Conservation (phyloP, 2,113 vertebrate genomes). For the Gopherus evgoodei region DNA sequence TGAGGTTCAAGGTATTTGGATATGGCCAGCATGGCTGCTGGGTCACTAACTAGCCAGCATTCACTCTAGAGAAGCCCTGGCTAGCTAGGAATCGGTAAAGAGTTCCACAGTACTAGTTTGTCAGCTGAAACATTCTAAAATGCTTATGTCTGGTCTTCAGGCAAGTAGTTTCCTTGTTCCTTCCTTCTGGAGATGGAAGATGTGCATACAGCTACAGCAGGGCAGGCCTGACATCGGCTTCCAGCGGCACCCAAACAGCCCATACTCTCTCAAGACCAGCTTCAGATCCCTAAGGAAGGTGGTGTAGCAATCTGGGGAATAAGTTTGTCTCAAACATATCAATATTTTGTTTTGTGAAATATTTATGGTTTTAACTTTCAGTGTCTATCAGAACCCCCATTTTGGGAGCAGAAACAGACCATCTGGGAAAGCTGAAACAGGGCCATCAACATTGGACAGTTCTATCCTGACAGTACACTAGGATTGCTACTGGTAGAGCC, state of each 20-base stretch:
- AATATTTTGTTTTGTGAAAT: not conserved
- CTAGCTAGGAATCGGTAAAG: not conserved
- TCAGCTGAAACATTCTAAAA: not conserved
- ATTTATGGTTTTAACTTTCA: not conserved
- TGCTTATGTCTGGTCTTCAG: rapidly evolving
- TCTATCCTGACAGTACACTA: not conserved
- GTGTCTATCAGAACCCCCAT: not conserved
- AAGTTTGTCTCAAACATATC: not conserved
- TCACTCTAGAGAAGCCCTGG: not conserved
- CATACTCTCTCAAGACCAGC: not conserved
- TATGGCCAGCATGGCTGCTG: rapidly evolving
- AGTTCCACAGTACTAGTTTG: not conserved
- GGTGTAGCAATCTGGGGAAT: not conserved
- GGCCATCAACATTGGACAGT: not conserved
- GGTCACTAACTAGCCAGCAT: not conserved
- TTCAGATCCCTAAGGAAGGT: not conserved
- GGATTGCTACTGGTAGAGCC: not conserved
- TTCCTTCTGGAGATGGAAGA: not conserved
- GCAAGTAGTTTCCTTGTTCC: not conserved
- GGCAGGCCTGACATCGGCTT: constrained; percentile 8
- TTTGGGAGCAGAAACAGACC: not conserved
- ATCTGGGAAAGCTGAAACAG: not conserved
- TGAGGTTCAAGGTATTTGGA: not conserved
- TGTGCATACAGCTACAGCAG: constrained; percentile 6
- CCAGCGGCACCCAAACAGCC: constrained; percentile 15